Evolutionary conservation across 2,113 vertebrate genomes (phyloP).

Genomic region (Taxidea taxus): DNA sequence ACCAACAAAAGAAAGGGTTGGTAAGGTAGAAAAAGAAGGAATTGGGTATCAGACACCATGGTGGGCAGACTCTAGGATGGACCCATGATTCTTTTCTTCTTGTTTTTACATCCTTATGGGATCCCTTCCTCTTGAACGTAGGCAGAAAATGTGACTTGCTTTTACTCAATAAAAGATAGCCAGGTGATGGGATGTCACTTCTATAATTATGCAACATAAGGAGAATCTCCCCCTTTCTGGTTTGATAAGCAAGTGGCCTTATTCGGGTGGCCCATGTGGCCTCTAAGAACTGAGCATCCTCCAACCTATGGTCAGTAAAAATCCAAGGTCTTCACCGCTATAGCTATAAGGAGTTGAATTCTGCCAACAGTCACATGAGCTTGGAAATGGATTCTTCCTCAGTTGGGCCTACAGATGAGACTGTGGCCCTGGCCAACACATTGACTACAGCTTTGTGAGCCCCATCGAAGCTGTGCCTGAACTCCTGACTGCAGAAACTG

Average conservation of each 20-base stretch:
- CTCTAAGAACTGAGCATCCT: background rate
- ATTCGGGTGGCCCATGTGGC: background rate
- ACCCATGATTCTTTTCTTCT: background rate
- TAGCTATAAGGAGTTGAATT: background rate
- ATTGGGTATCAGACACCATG: background rate
- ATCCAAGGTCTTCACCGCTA: background rate
- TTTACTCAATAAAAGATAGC: background rate
- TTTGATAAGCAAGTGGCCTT: background rate
- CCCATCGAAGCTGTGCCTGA: no score
- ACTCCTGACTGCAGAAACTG: background rate
- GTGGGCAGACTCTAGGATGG: background rate
- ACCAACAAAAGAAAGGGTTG: background rate
- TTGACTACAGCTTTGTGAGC: background rate
- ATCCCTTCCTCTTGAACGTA: background rate
- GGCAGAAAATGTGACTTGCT: background rate
- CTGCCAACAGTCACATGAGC: background rate
- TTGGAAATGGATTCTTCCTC: background rate
- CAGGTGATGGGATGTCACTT: background rate
- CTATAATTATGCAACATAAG: background rate
- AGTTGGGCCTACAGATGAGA: background rate
- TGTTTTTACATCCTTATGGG: background rate
- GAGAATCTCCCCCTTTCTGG: background rate
- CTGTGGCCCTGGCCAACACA: background rate
- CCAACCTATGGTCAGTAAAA: background rate
- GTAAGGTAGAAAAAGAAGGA: background rate